Evolutionary conservation across 2,797 vertebrate species (phyloP), one percentile per base, ranked within the genome.

Genomic region (Mastacembelus armatus): DNA sequence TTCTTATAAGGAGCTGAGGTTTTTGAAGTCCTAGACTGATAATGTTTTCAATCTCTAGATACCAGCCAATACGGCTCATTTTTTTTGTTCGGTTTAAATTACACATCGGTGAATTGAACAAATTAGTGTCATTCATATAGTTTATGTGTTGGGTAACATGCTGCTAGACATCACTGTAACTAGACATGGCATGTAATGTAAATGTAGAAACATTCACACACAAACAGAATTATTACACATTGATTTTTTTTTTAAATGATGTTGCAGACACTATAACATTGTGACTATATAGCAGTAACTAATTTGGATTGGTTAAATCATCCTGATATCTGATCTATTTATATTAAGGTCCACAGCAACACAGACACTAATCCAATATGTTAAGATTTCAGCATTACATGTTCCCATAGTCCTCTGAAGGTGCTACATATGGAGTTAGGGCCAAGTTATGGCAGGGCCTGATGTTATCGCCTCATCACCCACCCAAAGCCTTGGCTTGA

Each of bases 401-500:
- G 7, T 43, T 52, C 6, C 11, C 12, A 36, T 4, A 42, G 10
- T 15, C 36, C 35, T 39, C 18, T 60, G 12, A 36, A 40, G 6
- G 45, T 48, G 36, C 12, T 60, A 18, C 38, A 36, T 21, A 38
- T 66, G 19, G 39, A 12, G 15, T 12, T 2, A 22, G 11, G 21
- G 35, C 10, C 22, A 36, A 18, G 5, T 2, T 18, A 18, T 24
- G 7, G 29, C 36, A 18, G 26, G 4, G n/a, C 16, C 29, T 18
- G 16, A 54, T 29, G 44, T 36, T 48, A 68, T 52, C 60, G 77
- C 66, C 36, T 64, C 55, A 48, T 63, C 65, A 42, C 36, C 16
- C 29, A 59, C 19, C 43, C 8, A 36, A 62, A 72, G 39, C 44
- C 21, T n/a, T n/a, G n/a, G n/a, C n/a, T 32, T 11, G 9, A 27